These are phyloP conservation scores for Morone saxatilis DNA, from an alignment of 2,113 vertebrate genomes.

Conservation along the genomic window DNA sequence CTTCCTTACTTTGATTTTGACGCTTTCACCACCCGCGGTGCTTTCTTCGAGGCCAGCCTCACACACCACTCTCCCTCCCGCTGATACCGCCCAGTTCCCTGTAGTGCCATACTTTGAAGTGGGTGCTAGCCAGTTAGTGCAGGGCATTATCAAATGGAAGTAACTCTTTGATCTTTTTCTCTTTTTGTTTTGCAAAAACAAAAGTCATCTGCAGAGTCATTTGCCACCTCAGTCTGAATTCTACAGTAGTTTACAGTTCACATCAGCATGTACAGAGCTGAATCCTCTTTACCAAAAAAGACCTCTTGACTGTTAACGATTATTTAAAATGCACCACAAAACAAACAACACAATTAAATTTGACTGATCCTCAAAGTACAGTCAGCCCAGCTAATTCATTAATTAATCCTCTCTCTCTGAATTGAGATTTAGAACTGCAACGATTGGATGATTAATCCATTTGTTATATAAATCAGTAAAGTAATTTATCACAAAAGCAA, in stretches of 20 bases:
- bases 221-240: background rate
- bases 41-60: conserved; percentile 29
- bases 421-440: background rate
- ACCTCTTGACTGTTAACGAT: background rate
- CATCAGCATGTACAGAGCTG: background rate
- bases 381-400: no score
- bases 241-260: background rate
- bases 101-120: conserved; percentile 54
- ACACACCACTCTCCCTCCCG: conserved; percentile 12
- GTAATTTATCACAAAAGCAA: background rate
- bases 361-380: background rate
- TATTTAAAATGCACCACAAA: background rate
- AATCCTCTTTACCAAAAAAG: background rate
- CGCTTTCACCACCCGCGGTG: conserved; percentile 43
- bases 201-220: conserved; percentile 16
- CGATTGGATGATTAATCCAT: background rate
- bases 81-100: conserved; percentile 24
- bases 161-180: conserved; percentile 36
- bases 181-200: conserved; percentile 21
- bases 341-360: background rate
- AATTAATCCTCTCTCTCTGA: no score
- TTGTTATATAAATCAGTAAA: background rate
- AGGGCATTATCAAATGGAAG: conserved; percentile 28
- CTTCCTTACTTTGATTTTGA: conserved; percentile 53
- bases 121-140: conserved; percentile 20